These are phyloP conservation scores for Pteromalus puparum DNA, from an alignment of 1,140 invertebrate species.

Conservation along the genomic window DNA sequence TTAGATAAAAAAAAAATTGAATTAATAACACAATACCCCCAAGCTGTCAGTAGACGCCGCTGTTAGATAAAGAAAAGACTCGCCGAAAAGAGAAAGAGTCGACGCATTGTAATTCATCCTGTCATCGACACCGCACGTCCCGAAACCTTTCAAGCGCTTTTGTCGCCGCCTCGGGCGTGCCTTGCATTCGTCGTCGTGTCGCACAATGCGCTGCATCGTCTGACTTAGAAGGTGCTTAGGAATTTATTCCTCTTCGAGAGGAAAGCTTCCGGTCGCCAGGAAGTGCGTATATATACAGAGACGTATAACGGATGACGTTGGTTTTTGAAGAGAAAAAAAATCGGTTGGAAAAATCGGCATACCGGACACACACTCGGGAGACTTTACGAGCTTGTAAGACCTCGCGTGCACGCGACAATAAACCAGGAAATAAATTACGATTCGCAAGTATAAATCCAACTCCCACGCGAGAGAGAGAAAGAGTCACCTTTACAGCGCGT, in stretches of 20 bases:
- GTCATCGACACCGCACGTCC: constrained; percentile 11
- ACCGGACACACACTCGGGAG: background rate
- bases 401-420: background rate
- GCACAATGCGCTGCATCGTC: background rate
- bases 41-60: background rate
- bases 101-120: constrained; percentile 24
- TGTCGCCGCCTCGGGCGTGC: constrained; percentile 11
- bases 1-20: no score
- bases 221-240: background rate
- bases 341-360: background rate
- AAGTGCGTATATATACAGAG: background rate
- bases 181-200: background rate
- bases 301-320: background rate
- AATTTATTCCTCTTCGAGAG: background rate
- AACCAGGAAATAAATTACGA: constrained; percentile 21
- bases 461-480: background rate
- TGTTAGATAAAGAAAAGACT: background rate
- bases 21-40: background rate
- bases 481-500: background rate
- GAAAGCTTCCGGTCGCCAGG: background rate
- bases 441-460: constrained; percentile 35
- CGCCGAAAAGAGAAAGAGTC: background rate
- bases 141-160: constrained; percentile 12
- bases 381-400: background rate
- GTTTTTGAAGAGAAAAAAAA: background rate